A percentile compares a stretch with the other conserved stretches of the same genome.
Conservation (phyloP, 2,888 invertebrate genomes). For the Ochropleura plecta region DNA sequence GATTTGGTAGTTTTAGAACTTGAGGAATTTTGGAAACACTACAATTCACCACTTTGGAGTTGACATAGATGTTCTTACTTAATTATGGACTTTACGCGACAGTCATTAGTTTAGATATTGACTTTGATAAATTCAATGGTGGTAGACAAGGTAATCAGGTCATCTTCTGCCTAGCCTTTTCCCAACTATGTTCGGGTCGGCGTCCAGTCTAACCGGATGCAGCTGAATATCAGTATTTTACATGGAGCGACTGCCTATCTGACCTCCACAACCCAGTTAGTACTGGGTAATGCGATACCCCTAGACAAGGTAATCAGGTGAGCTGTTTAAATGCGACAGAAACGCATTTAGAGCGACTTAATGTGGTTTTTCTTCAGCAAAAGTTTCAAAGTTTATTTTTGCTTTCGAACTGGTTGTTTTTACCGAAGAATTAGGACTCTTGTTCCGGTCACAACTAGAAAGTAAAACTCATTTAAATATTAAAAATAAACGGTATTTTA, state of each 20-base stretch:
- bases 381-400: conserved; percentile 2
- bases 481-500: conserved; percentile 1
- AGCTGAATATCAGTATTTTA: too few relatives aligned
- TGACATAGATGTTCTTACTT: not conserved
- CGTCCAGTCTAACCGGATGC: too few relatives aligned
- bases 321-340: conserved; percentile 31
- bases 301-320: conserved; percentile 45
- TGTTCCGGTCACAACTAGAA: conserved; percentile 4
- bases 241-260: too few relatives aligned
- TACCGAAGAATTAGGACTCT: conserved; percentile 18
- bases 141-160: conserved; percentile 40
- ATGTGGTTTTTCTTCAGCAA: conserved; percentile 1
- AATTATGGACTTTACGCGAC: not conserved
- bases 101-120: conserved; percentile 30
- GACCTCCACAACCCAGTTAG: too few relatives aligned
- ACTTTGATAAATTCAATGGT: conserved; percentile 38
- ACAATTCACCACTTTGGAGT: not conserved
- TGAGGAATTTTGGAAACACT: not conserved
- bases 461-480: not conserved
- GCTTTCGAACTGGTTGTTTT: conserved; percentile 4
- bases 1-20: not conserved
- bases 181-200: too few relatives aligned
- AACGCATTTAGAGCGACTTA: conserved; percentile 38
- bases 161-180: too few relatives aligned
- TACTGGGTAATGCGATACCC: too few relatives aligned